Evolutionary conservation across 2,888 invertebrate species (phyloP).

Genomic region (Chorisops tibialis): DNA sequence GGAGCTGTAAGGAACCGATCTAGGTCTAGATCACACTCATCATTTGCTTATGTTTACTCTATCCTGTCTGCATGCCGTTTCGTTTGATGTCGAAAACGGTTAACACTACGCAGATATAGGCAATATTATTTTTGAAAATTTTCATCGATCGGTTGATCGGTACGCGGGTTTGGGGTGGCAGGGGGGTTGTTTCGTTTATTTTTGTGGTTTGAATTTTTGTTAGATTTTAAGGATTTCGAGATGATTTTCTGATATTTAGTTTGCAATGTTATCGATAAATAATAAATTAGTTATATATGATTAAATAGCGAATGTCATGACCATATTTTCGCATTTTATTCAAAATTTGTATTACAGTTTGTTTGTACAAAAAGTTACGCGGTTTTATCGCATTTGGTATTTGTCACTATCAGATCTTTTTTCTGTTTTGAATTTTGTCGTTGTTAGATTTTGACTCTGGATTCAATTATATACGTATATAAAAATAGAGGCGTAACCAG

Average conservation of each 20-base stretch:
- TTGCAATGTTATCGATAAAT: constrained; percentile 1
- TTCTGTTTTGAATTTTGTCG: too few relatives aligned
- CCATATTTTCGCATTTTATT: too few relatives aligned
- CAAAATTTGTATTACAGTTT: too few relatives aligned
- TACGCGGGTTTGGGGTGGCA: neutral
- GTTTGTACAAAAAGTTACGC: too few relatives aligned
- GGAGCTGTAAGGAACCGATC: constrained; percentile 1
- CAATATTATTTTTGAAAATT: constrained; percentile 10
- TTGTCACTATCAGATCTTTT: too few relatives aligned
- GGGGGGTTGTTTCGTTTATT: constrained; percentile 18
- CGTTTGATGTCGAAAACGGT: constrained; percentile 30
- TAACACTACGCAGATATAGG: constrained; percentile 30
- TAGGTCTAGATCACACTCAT: constrained; percentile 31
- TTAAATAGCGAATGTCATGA: too few relatives aligned
- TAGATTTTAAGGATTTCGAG: neutral
- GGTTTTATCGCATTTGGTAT: too few relatives aligned
- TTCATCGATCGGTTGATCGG: neutral
- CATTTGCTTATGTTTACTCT: constrained; percentile 28
- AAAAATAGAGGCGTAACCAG: too few relatives aligned
- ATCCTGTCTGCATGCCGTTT: constrained; percentile 30
- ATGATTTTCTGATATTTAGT: constrained; percentile 19
- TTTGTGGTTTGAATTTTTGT: constrained; percentile 8
- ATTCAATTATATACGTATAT: too few relatives aligned
- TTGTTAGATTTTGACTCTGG: too few relatives aligned
- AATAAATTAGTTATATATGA: too few relatives aligned